Conservation (phyloP, 2,888 invertebrate species). For the Oeneis ivallda region DNA sequence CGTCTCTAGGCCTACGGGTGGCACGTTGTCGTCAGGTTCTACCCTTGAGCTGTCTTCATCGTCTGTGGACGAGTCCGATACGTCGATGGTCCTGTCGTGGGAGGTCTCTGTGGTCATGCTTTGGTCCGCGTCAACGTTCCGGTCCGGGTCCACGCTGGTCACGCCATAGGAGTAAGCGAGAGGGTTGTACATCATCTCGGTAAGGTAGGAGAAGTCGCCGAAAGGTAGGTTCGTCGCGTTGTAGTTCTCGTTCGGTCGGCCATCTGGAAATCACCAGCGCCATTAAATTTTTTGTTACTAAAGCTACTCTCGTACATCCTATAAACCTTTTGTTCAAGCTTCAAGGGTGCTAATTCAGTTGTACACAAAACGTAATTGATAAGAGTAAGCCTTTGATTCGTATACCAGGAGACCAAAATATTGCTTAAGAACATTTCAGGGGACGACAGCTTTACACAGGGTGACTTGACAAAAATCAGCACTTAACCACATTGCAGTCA, state of each 20-base stretch:
- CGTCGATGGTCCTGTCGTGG: conserved; percentile 71
- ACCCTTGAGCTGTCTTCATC: conserved; percentile 63
- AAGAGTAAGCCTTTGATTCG: background rate
- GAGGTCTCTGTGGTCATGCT: conserved; percentile 51
- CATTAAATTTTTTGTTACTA: background rate
- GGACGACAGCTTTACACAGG: background rate
- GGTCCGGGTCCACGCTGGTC: conserved; percentile 63
- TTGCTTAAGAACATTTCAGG: too few relatives aligned
- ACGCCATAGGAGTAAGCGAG: conserved; percentile 66
- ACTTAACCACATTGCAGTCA: too few relatives aligned
- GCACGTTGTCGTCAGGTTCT: conserved; percentile 64
- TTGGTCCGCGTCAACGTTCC: conserved; percentile 60
- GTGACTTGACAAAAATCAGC: background rate
- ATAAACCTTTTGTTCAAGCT: background rate
- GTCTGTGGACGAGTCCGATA: conserved; percentile 68
- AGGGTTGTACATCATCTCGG: conserved; percentile 78
- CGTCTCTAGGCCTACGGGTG: conserved; percentile 64
- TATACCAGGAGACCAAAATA: background rate
- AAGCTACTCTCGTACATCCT: too few relatives aligned
- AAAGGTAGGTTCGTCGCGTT: conserved; percentile 79
- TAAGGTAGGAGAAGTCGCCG: conserved; percentile 79
- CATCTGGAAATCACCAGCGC: conserved; percentile 54
- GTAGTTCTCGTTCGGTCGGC: conserved; percentile 78
- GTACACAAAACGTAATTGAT: background rate
- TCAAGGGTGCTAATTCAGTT: background rate